Evolutionary conservation across 2,888 invertebrate species (phyloP), one percentile per base, ranked within the genome.

Genomic region (Baccha elongata): DNA sequence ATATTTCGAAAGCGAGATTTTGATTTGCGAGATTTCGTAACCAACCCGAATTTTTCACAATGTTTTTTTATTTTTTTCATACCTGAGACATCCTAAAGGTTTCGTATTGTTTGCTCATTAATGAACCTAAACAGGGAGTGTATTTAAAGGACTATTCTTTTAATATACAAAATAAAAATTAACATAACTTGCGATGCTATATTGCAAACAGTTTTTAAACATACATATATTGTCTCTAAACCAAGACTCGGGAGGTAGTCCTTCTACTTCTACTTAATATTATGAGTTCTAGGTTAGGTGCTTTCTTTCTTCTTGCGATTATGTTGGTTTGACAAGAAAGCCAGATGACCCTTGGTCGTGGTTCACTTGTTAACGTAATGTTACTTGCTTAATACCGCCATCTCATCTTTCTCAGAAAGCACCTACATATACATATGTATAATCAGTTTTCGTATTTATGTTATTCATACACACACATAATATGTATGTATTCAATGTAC

Each of bases 281-380:
- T 48, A 35, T 21, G 40, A 6, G 64, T 19, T 52, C n/a, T 40
- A 11, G 64, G 72, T 83, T 83, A 83, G 68, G 76, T 83, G 37
- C 29, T 50, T 2, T 83, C 83, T 78, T 81, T 76, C n/a, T 84
- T 75, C 53, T 90, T 90, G 86, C 89, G 90, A 86, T 88, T 89
- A 80, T 89, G 88, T 76, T 90, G 90, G 86, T 91, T 90, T 17
- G 96, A 96, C 19, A 99, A 93, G 91, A 99, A 99, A 0, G 99
- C 99, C 64, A 99, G 93, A 89, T 99, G 98, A 8, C 99, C 99
- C 89, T 99, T 99, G 0, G n/a, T n/a, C n/a, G n/a, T n/a, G n/a
- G 98, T 97, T 89, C 99, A 99, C 88, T 98, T 97, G 91, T 99
- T 99, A 1, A 99, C 99, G 88, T 99, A 99, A 91, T 99, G 99